Evolutionary conservation across 1,140 invertebrate genomes (phyloP).

Genomic region (Semibalanus balanoides): DNA sequence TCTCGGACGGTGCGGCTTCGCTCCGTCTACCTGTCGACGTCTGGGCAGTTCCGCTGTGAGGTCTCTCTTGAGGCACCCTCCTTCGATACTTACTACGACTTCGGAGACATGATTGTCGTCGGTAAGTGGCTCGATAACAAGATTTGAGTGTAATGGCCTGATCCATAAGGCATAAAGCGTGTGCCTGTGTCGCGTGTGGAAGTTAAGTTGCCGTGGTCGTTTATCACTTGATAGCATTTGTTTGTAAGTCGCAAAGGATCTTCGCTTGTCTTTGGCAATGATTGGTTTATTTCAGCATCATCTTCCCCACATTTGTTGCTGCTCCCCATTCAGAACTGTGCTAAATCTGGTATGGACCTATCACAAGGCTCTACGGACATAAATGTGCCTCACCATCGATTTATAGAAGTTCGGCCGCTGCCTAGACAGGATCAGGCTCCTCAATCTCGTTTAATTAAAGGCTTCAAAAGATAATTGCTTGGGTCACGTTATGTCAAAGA

Average conservation of each 20-base stretch:
- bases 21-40: background rate
- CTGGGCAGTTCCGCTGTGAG: background rate
- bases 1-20: background rate
- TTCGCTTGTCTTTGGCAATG: too few species aligned
- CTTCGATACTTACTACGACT: background rate
- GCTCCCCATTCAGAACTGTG: too few species aligned
- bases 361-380: background rate
- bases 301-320: too few species aligned
- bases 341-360: background rate
- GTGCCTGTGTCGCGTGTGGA: too few species aligned
- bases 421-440: background rate
- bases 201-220: too few species aligned
- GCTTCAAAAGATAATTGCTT: slow-evolving; percentile 1
- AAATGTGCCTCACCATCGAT: background rate
- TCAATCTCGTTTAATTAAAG: slow-evolving; percentile 2
- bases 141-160: too few species aligned
- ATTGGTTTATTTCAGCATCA: too few species aligned
- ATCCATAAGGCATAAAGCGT: too few species aligned
- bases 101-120: background rate
- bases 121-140: background rate
- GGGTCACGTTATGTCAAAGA: background rate
- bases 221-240: too few species aligned
- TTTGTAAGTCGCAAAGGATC: too few species aligned
- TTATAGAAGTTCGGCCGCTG: background rate
- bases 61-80: background rate